A percentile compares a stretch with the other conserved stretches of the same genome.
Conservation (phyloP, 23 tunicate species). For the Trididemnum miniatum region DNA sequence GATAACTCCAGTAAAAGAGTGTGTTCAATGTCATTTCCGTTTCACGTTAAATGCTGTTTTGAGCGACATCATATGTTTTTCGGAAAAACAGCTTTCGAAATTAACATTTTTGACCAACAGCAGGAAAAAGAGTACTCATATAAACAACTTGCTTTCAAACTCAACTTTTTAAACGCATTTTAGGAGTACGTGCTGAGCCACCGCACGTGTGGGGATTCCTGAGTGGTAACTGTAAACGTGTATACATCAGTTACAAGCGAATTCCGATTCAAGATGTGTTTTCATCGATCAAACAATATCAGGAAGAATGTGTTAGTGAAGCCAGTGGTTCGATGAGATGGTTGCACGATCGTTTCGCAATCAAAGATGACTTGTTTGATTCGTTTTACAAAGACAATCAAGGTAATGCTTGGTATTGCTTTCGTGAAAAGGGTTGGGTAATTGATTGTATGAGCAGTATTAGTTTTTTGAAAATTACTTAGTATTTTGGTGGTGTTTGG, state of each 20-base stretch:
- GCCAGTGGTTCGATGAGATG: constrained; percentile 42
- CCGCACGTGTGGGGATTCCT: constrained; percentile 35
- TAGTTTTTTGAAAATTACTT: no score
- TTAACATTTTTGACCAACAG: no score
- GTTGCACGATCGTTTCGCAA: constrained; percentile 48
- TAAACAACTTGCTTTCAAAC: background rate
- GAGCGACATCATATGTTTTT: no score
- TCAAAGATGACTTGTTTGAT: constrained; percentile 45
- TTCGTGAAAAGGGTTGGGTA: no score
- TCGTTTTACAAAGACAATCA: background rate
- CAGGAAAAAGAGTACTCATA: no score
- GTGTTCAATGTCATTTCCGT: no score
- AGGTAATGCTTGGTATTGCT: no score
- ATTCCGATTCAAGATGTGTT: constrained; percentile 46
- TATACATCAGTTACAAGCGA: constrained; percentile 42
- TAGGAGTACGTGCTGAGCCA: constrained; percentile 23
- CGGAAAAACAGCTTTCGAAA: no score
- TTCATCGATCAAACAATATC: background rate
- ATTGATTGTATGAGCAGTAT: no score
- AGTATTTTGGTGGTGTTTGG: no score
- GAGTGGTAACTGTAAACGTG: constrained; percentile 43
- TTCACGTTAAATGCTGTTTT: no score
- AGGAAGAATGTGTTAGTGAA: background rate
- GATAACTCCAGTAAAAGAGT: no score
- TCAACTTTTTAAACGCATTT: background rate